phyloP scores from a whole-genome alignment of 1,140 invertebrate genomes.

The Saccostrea echinata region DNA sequence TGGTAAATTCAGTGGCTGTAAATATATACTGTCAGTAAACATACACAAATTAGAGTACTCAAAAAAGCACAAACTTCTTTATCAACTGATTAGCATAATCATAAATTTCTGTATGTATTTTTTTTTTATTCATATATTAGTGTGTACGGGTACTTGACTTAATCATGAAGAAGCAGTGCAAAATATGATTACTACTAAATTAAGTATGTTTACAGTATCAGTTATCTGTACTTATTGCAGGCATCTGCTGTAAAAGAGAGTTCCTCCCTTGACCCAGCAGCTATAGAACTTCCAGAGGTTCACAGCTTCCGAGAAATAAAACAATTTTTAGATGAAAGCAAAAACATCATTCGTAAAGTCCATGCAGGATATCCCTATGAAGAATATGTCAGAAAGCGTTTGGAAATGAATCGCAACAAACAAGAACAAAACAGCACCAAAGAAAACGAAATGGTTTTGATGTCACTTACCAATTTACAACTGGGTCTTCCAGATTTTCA shows the following conservation, averaged over 20 bases:
- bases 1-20: too few species aligned
- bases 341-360: slow-evolving; percentile 34
- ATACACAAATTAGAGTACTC: too few species aligned
- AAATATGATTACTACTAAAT: too few species aligned
- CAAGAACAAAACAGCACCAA: background rate
- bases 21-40: too few species aligned
- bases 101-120: too few species aligned
- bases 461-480: slow-evolving; percentile 49
- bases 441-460: slow-evolving; percentile 54
- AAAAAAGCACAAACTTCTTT: too few species aligned
- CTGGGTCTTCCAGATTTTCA: slow-evolving; percentile 42
- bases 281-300: background rate
- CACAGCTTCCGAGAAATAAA: slow-evolving; percentile 31
- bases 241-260: background rate
- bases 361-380: slow-evolving; percentile 41
- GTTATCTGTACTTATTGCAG: background rate
- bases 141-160: too few species aligned
- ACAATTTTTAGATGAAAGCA: slow-evolving; percentile 37
- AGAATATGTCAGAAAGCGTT: slow-evolving; percentile 42
- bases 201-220: too few species aligned
- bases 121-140: too few species aligned
- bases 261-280: background rate
- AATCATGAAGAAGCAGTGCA: too few species aligned
- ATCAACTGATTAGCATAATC: too few species aligned
- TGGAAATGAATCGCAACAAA: slow-evolving; percentile 32